Base-by-base conservation (phyloP, 2,113 vertebrate species). In the Lanius collurio region DNA sequence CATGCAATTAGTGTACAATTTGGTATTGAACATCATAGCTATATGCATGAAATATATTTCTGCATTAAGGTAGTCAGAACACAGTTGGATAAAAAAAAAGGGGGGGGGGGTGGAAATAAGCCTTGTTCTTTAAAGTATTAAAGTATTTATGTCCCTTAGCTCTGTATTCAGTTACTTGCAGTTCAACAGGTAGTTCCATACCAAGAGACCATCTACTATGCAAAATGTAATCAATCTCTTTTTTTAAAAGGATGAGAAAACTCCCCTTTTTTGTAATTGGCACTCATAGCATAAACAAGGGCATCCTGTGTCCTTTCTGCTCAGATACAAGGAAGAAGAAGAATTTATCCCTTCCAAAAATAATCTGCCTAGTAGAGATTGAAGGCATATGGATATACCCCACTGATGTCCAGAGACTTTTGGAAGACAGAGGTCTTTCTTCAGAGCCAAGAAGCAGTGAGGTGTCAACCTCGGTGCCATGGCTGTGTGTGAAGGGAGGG, bases 191-290 rank as follows among this genome's bases (percentile, higher is more conserved):
- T 94, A 93, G 80, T 64, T 71, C 49, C 85, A 93, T 89, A 91
- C 63, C 82, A 97, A 96, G 89, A 96, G 21, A 79, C 77, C 95
- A 97, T 96, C 95, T 97, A 95, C 37, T 88, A 75, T 57, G 33
- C 49, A 64, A 97, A 96, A 76, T 37, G 44, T 79, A 93, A 95
- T 62, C 49, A 85, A 84, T 82, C 56, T 94, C 46, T 56, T 57
- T 50, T 69, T 91, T 95, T 67, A 69, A 87, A 96, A 90, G 65
- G 49, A 60, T 76, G 88, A 86, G 27, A 79, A 80, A 87, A 35
- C 41, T 74, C 26, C 1, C 4, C 16, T 10, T 49, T 83, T 87
- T 70, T 47, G 13, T n/a, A 67, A 59, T 11, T 59, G 73, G 10
- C 60, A 76, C 21, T 94, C 23, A 44, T 64, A 87, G 88, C 18